Percentiles rank a stretch among this genome's conserved stretches.
Conservation (phyloP, 2,888 invertebrate species). For the Pyralis farinalis region DNA sequence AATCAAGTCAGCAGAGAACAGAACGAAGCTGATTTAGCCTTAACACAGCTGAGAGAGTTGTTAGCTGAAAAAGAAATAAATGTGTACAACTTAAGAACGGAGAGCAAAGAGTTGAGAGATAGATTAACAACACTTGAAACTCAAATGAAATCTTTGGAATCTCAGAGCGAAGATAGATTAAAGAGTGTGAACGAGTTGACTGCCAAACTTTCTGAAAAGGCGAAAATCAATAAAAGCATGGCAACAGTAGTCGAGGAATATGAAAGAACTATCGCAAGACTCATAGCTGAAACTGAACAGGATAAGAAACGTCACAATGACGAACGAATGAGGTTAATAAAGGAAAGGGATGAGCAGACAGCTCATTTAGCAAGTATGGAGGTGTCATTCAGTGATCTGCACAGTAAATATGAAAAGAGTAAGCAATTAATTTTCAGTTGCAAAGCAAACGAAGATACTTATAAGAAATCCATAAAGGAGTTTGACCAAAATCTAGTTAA, state of each 20-base stretch:
- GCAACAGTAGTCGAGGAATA: constrained; percentile 88
- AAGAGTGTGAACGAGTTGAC: constrained; percentile 59
- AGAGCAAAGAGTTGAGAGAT: constrained; percentile 69
- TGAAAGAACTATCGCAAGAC: constrained; percentile 88
- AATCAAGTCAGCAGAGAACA: constrained; percentile 41
- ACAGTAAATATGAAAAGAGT: constrained; percentile 84
- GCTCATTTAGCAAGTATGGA: constrained; percentile 83
- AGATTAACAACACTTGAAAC: constrained; percentile 60
- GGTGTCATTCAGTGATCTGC: constrained; percentile 82
- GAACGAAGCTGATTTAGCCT: constrained; percentile 55
- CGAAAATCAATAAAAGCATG: constrained; percentile 74
- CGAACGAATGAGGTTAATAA: constrained; percentile 72
- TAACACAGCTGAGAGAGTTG: constrained; percentile 70
- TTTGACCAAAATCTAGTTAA: constrained; percentile 85
- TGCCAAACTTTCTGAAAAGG: constrained; percentile 60
- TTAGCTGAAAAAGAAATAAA: constrained; percentile 79
- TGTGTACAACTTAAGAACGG: constrained; percentile 70
- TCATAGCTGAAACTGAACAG: constrained; percentile 86
- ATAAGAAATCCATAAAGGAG: constrained; percentile 84
- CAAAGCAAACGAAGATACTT: constrained; percentile 84
- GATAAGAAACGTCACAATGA: constrained; percentile 82
- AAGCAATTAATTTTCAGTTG: constrained; percentile 80
- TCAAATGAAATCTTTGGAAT: constrained; percentile 56
- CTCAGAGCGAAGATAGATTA: constrained; percentile 50
- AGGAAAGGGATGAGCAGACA: constrained; percentile 82